Conservation (phyloP, 2,888 invertebrate species). For the Phoenoteleia sp. region DNA sequence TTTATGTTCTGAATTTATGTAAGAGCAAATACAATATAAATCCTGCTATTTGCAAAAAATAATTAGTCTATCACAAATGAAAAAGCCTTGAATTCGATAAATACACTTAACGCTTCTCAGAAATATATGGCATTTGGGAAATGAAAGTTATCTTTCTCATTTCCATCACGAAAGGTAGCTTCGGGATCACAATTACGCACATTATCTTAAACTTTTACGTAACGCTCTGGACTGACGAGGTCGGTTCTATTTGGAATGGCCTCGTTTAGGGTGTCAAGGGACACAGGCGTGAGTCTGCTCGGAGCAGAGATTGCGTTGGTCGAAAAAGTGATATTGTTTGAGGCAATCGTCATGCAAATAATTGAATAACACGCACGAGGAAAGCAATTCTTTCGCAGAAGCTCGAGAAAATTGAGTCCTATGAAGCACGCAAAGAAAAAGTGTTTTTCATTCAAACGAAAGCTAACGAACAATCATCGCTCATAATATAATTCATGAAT, state of each 20-base stretch:
- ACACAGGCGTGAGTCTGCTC: conserved; percentile 55
- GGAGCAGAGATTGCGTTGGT: conserved; percentile 52
- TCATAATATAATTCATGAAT: conserved; percentile 58
- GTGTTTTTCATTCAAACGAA: conserved; percentile 35
- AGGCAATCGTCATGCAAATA: conserved; percentile 53
- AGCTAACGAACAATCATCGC: conserved; percentile 42
- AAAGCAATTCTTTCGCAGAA: conserved; percentile 4
- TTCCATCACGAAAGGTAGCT: not conserved
- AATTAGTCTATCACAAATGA: no score
- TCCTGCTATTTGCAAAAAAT: no score
- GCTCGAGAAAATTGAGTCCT: conserved; percentile 8
- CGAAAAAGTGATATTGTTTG: conserved; percentile 45
- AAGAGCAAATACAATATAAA: no score
- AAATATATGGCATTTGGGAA: no score
- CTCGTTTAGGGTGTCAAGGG: conserved; percentile 76
- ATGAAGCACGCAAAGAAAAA: no score
- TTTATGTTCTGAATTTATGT: no score
- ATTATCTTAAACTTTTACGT: conserved; percentile 53
- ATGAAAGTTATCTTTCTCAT: no score
- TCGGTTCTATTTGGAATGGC: conserved; percentile 78
- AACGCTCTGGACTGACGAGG: conserved; percentile 71
- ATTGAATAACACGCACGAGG: conserved; percentile 41
- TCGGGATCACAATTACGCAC: conserved; percentile 27
- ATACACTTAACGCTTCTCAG: no score
- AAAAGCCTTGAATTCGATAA: no score